A percentile compares a stretch with the other conserved stretches of the same genome.
Evolutionary conservation across 2,888 invertebrate genomes (phyloP).

Genomic region (Piscicola geometra): DNA sequence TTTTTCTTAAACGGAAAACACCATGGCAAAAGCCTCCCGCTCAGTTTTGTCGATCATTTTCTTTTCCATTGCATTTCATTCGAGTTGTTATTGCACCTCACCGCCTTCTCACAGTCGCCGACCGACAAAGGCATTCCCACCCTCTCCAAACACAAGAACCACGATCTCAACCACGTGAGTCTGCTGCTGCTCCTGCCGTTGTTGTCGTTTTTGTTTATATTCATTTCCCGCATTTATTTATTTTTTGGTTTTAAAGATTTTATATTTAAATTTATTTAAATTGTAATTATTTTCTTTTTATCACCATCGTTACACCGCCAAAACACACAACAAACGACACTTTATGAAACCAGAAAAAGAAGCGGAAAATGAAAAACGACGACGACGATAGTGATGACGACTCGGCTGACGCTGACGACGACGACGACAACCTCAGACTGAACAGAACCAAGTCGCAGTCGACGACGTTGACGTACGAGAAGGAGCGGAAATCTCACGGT

Average conservation of each 20-base stretch:
- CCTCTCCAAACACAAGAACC: neutral
- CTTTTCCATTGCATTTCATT: too few relatives aligned
- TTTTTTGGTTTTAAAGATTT: too few relatives aligned
- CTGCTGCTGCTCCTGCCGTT: too few relatives aligned
- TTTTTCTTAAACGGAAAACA: too few relatives aligned
- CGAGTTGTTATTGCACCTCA: too few relatives aligned
- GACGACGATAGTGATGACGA: conserved; percentile 1
- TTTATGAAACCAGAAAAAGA: neutral
- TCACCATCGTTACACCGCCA: conserved; percentile 1
- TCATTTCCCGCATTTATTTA: neutral
- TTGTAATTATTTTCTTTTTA: too few relatives aligned
- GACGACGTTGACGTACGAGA: conserved; percentile 20
- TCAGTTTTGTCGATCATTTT: too few relatives aligned
- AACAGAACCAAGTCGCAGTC: neutral
- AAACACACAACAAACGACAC: too few relatives aligned
- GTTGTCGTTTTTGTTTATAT: neutral
- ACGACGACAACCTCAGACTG: neutral
- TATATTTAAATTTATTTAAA: too few relatives aligned
- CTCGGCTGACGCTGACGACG: conserved; percentile 10
- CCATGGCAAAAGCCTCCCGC: too few relatives aligned
- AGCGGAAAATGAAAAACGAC: neutral
- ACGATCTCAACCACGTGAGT: too few relatives aligned
- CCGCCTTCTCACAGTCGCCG: too few relatives aligned
- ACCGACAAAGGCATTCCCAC: neutral
- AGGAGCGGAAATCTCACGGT: neutral